Percentiles rank a stretch among this genome's conserved stretches.
Conservation (phyloP, 2,113 vertebrate genomes). For the Seriola aureovittata region DNA sequence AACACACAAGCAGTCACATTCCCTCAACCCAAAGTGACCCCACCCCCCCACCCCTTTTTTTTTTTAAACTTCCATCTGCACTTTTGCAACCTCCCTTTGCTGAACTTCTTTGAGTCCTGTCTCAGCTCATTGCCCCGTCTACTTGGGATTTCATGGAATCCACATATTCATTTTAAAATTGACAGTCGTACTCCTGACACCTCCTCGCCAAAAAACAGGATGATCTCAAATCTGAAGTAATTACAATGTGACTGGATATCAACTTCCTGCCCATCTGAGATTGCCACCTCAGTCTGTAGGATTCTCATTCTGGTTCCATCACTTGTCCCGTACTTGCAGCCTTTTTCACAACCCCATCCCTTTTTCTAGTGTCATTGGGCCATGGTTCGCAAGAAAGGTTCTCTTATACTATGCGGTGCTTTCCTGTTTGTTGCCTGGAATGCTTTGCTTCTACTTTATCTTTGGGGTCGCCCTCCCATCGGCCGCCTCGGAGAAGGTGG, state of each 20-base stretch:
- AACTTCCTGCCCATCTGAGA: conserved; percentile 25
- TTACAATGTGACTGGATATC: conserved; percentile 34
- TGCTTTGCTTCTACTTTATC: conserved; percentile 92
- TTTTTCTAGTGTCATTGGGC: conserved; percentile 79
- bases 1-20: conserved; percentile 44
- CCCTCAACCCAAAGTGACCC: conserved; percentile 57
- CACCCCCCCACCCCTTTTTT: background rate
- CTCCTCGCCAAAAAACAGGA: conserved; percentile 26
- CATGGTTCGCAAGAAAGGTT: conserved; percentile 94
- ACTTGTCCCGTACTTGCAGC: conserved; percentile 50
- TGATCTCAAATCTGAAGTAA: conserved; percentile 26
- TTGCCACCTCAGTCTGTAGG: conserved; percentile 16
- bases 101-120: background rate
- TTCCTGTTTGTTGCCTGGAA: conserved; percentile 95
- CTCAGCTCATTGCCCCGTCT: background rate
- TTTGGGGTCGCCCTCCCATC: conserved; percentile 90
- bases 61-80: conserved; percentile 9
- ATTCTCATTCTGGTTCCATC: conserved; percentile 27
- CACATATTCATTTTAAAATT: conserved; percentile 5
- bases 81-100: background rate
- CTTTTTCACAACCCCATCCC: conserved; percentile 61
- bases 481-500: conserved; percentile 79
- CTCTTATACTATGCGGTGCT: conserved; percentile 90
- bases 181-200: background rate
- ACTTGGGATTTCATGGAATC: conserved; percentile 20